Percentiles rank a stretch among this genome's conserved stretches.
phyloP scores from a whole-genome alignment of 2,888 invertebrate species.

The Polymixis flavicincta region DNA sequence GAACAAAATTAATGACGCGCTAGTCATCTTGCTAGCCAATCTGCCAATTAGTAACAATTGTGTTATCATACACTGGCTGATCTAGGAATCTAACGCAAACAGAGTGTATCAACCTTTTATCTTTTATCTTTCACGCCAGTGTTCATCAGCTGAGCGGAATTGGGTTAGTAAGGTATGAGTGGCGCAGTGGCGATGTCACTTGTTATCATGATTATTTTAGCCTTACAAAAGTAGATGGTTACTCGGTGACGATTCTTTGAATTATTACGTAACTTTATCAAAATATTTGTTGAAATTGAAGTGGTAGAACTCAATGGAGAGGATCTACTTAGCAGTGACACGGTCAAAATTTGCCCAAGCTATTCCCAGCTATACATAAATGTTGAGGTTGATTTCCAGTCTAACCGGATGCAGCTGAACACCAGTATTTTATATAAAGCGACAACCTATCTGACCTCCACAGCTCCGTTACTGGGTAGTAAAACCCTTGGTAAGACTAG shows the following conservation, averaged over 20 bases:
- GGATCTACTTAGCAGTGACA: not conserved
- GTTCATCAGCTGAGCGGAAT: constrained; percentile 54
- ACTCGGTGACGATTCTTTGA: not conserved
- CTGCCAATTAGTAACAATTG: constrained; percentile 59
- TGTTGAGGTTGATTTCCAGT: too few species aligned
- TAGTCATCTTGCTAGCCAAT: constrained; percentile 21
- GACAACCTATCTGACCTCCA: too few species aligned
- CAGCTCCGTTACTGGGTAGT: too few species aligned
- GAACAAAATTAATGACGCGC: constrained; percentile 48
- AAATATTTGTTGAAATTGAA: not conserved
- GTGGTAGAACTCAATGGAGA: not conserved
- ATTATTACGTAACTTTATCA: not conserved
- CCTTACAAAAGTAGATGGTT: not conserved
- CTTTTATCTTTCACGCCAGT: constrained; percentile 54
- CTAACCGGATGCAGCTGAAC: too few species aligned
- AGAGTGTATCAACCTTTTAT: constrained; percentile 62
- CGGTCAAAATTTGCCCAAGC: too few species aligned
- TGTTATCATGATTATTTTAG: constrained; percentile 42
- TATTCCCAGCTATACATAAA: too few species aligned
- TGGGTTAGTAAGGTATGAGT: constrained; percentile 47
- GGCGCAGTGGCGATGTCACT: constrained; percentile 33
- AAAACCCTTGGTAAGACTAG: too few species aligned
- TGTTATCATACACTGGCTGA: constrained; percentile 45
- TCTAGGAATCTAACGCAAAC: constrained; percentile 61
- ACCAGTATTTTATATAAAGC: too few species aligned